These are phyloP conservation scores for Limnephilus marmoratus DNA, from an alignment of 2,888 invertebrate species.

Conservation along the genomic window DNA sequence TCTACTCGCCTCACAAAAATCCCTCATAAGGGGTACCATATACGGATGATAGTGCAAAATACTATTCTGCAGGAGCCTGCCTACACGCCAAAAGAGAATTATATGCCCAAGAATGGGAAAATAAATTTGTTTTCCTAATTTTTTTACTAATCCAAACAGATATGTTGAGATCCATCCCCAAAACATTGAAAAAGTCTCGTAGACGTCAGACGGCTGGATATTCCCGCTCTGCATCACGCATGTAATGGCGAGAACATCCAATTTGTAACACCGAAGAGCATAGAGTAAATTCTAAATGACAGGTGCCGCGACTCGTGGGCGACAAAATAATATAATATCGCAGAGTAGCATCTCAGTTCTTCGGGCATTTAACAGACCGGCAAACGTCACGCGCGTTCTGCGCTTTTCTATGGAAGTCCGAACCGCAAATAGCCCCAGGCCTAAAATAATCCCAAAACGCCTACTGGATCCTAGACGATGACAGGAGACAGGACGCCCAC, in stretches of 20 bases:
- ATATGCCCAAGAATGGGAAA: too few relatives aligned
- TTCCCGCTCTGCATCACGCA: neutral
- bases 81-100: too few relatives aligned
- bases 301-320: constrained; percentile 44
- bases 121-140: neutral
- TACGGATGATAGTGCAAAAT: too few relatives aligned
- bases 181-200: neutral
- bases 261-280: constrained; percentile 32
- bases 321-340: neutral
- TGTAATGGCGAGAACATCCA: constrained; percentile 4
- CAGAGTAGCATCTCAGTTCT: neutral
- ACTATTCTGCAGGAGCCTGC: too few relatives aligned
- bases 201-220: neutral
- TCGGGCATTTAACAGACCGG: constrained; percentile 25
- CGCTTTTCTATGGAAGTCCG: constrained; percentile 5
- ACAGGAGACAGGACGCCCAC: constrained; percentile 8
- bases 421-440: constrained; percentile 13
- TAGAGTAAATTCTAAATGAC: constrained; percentile 44
- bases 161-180: neutral
- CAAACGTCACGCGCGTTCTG: constrained; percentile 33
- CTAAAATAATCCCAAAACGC: constrained; percentile 28
- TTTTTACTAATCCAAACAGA: neutral
- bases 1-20: too few relatives aligned
- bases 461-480: constrained; percentile 39
- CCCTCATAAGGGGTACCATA: too few relatives aligned